Base-by-base conservation (phyloP, 2,797 vertebrate species). In the Buphagus erythrorhynchus region DNA sequence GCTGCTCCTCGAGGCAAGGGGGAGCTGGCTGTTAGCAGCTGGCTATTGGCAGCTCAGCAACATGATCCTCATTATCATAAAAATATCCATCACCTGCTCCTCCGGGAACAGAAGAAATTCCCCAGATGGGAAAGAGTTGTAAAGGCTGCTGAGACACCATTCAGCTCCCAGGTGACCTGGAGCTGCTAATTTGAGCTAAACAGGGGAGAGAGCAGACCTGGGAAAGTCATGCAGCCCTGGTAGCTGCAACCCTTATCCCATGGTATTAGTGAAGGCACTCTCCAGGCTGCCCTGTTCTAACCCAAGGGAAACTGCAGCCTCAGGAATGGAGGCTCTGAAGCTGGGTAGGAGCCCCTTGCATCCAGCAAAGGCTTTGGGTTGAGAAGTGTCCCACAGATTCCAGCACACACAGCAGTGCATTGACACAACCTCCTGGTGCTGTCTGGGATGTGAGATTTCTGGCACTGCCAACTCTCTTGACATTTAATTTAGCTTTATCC, bases 291-390 rank as follows among this genome's bases (percentile, higher is more conserved):
- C 42, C 48, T 63, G 29, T 22, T 74, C 18, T 46, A 71, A 25
- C 3, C 33, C 58, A 58, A 46, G 38, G 31, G 42, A 51, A 75
- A 12, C 8, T 9, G 62, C 43, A 62, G 21, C 54, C 43, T 75
- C 1, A 0, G 59, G 63, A 45, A 46, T 8, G 54, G 49, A 82
- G 25, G 10, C 33, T 21, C 19, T 24, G 31, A 24, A 58, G 43
- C 7, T 45, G 43, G 6, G 31, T 25, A 19, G 0, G 2, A 75
- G 25, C 2, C 28, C 49, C 25, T 43, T 1, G 6, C 9, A 6
- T 22, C 31, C 46, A 40, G 46, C 13, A 29, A 59, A 73, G 65
- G 16, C 21, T 83, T 74, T 49, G 38, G 55, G 46, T 55, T 52
- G 55, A 66, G 63, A n/a, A 57, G 16, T 6, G 18, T 5, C 59